A percentile compares a stretch with the other conserved stretches of the same genome.
These are phyloP conservation scores for Sturmia bella DNA, from an alignment of 2,888 invertebrate genomes.

Conservation along the genomic window DNA sequence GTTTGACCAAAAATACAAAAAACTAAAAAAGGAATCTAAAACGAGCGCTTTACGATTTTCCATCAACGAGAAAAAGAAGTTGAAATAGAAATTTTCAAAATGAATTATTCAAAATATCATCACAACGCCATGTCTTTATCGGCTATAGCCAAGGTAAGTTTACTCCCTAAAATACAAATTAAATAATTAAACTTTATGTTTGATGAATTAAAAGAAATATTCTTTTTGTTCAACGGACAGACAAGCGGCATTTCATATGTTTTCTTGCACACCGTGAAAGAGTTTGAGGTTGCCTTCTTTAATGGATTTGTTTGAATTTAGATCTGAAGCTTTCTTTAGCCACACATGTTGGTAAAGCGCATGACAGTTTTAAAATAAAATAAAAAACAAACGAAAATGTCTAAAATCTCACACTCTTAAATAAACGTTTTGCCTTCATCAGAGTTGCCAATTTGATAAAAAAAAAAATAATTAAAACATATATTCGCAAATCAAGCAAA, in stretches of 20 bases:
- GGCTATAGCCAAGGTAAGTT: conserved; percentile 86
- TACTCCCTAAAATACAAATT: background rate
- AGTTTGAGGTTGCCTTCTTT: conserved; percentile 53
- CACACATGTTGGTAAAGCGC: conserved; percentile 33
- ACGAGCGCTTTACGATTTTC: background rate
- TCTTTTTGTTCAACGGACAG: conserved; percentile 19
- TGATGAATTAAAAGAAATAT: too few relatives aligned
- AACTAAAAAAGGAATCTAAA: background rate
- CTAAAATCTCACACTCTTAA: conserved; percentile 36
- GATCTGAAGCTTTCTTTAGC: conserved; percentile 25
- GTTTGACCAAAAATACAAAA: conserved; percentile 37
- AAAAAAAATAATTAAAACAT: background rate
- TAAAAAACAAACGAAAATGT: conserved; percentile 1
- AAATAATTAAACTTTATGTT: too few relatives aligned
- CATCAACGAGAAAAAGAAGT: background rate
- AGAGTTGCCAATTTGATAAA: conserved; percentile 32
- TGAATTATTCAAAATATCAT: conserved; percentile 86
- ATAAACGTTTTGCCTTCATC: conserved; percentile 8
- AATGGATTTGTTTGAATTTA: conserved; percentile 48
- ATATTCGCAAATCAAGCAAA: too few relatives aligned
- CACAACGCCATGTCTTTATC: conserved; percentile 85
- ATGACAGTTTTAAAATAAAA: conserved; percentile 43
- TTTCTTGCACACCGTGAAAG: conserved; percentile 40
- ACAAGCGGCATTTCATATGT: conserved; percentile 47
- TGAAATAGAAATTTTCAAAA: conserved; percentile 83